phyloP scores from a whole-genome alignment of 2,888 invertebrate species.

The Actias luna region DNA sequence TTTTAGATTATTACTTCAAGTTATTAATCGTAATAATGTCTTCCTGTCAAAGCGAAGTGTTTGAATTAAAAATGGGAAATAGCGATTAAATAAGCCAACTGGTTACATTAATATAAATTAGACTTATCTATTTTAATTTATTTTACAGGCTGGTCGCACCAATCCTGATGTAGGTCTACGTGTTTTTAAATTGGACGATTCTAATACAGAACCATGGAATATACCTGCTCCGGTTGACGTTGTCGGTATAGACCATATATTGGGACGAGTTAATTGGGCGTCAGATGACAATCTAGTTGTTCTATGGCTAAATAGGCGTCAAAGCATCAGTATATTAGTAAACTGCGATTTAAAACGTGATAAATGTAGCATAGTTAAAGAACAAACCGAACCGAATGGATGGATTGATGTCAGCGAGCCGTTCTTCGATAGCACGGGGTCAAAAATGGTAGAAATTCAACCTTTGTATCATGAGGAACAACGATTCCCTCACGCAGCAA shows the following conservation, averaged over 20 bases:
- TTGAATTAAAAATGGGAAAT: not conserved
- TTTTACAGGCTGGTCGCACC: slow-evolving; percentile 84
- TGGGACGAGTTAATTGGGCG: slow-evolving; percentile 89
- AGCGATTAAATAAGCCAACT: not conserved
- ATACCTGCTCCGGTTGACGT: slow-evolving; percentile 79
- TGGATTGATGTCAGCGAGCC: slow-evolving; percentile 86
- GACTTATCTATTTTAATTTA: not conserved
- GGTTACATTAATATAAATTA: not conserved
- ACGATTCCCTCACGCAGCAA: slow-evolving; percentile 71
- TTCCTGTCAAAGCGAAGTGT: not conserved
- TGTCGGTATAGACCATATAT: slow-evolving; percentile 83
- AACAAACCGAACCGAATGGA: slow-evolving; percentile 82
- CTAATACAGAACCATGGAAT: slow-evolving; percentile 50
- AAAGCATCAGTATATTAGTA: slow-evolving; percentile 85
- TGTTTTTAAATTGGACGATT: slow-evolving; percentile 77
- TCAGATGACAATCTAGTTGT: slow-evolving; percentile 84
- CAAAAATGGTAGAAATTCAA: slow-evolving; percentile 68
- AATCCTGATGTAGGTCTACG: slow-evolving; percentile 88
- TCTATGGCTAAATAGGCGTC: slow-evolving; percentile 92
- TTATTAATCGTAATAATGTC: no score
- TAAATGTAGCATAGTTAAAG: slow-evolving; percentile 64
- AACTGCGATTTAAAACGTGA: slow-evolving; percentile 77
- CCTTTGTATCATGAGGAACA: slow-evolving; percentile 55
- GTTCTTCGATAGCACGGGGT: slow-evolving; percentile 70
- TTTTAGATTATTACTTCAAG: no score